These are phyloP conservation scores for Protonibea diacanthus DNA, from an alignment of 2,797 vertebrate species.

Conservation along the genomic window DNA sequence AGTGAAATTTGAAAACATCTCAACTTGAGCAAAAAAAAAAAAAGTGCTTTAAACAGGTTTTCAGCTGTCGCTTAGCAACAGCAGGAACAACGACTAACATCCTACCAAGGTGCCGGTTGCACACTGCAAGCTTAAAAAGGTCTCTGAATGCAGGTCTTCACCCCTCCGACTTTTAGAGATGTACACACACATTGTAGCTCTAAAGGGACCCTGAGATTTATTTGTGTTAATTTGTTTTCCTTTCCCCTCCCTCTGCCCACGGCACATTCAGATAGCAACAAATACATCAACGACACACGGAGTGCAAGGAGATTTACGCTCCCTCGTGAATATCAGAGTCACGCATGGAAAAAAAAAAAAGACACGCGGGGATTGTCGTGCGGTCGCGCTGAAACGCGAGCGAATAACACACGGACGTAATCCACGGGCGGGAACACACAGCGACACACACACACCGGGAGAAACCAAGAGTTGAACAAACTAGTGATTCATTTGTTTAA, in stretches of 20 bases:
- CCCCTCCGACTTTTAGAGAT: conserved; percentile 46
- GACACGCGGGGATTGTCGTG: conserved; percentile 11
- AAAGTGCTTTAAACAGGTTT: conserved; percentile 36
- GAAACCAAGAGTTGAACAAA: conserved; percentile 57
- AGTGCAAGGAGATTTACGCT: conserved; percentile 25
- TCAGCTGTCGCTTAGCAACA: conserved; percentile 66
- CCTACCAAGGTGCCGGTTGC: conserved; percentile 27
- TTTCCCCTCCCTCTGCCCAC: conserved; percentile 22
- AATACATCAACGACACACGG: conserved; percentile 62
- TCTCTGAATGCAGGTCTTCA: conserved; percentile 50
- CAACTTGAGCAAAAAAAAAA: conserved; percentile 45
- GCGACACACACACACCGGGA: conserved; percentile 1
- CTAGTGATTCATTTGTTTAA: conserved; percentile 80
- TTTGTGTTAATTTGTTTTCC: conserved; percentile 64
- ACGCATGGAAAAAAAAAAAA: conserved; percentile 4
- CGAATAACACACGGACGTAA: conserved; percentile 22
- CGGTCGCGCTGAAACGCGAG: conserved; percentile 28
- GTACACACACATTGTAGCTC: conserved; percentile 41
- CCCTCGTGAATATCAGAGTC: conserved; percentile 61
- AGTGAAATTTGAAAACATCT: conserved; percentile 53
- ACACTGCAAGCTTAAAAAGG: conserved; percentile 31
- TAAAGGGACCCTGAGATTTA: conserved; percentile 46
- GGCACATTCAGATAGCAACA: conserved; percentile 33
- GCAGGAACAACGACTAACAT: conserved; percentile 58
- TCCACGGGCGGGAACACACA: conserved; percentile 8